Evolutionary conservation across 2,113 vertebrate species (phyloP).

Genomic region (Corydoras sp.): DNA sequence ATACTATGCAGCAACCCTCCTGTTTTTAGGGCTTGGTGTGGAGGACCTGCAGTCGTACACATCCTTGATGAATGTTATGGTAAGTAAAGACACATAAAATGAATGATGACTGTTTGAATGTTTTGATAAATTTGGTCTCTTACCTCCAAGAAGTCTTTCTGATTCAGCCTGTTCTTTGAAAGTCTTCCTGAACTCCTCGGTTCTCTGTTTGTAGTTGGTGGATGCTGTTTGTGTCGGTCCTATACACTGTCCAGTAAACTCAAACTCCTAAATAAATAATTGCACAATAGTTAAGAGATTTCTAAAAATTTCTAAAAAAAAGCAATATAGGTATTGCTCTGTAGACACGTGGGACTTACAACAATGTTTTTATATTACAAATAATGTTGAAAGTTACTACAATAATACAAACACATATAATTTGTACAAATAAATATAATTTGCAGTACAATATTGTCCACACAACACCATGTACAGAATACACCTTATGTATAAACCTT

Average conservation of each 20-base stretch:
- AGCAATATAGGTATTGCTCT: too few species aligned
- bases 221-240: constrained; percentile 65
- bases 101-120: not conserved
- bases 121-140: not conserved
- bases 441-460: too few species aligned
- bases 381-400: too few species aligned
- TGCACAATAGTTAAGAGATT: not conserved
- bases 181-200: constrained; percentile 83
- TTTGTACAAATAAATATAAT: too few species aligned
- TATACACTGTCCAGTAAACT: constrained; percentile 45
- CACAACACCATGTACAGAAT: too few species aligned
- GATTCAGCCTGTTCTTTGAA: constrained; percentile 82
- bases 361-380: too few species aligned
- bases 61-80: not conserved
- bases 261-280: constrained; percentile 46
- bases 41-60: not conserved
- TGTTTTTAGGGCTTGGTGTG: too few species aligned
- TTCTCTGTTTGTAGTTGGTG: constrained; percentile 80
- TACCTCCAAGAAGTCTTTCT: constrained; percentile 82
- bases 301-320: not conserved
- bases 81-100: not conserved
- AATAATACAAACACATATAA: too few species aligned
- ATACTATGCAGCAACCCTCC: not conserved
- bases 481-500: too few species aligned
- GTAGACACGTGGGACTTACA: too few species aligned